Base-by-base conservation (phyloP, 2,888 invertebrate species). In the Dynastes maya region DNA sequence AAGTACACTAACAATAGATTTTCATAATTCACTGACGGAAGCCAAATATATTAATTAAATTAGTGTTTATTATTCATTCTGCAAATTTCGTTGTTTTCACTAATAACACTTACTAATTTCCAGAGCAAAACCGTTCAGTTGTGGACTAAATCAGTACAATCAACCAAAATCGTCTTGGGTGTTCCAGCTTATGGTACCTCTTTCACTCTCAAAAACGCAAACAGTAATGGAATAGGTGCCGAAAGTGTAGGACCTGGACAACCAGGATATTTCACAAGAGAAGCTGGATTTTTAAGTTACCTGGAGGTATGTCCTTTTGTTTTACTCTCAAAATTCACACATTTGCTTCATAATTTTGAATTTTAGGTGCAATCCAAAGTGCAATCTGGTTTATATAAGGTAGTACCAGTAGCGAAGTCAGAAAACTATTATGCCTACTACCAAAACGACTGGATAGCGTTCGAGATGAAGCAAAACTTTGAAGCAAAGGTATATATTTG, bases 61-160 rank as follows among this genome's bases (percentile, higher is more conserved):
- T 22, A 22, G 22, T 22, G 29, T 32, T 32, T 32, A 40, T 40
- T 40, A 9, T 40, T 40, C 40, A 0, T 40, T 32, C 0, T 32
- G 29, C 2, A 40, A 40, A 40, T 9, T 6, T 11, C 11, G 8
- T 45, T 45, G 6, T 45, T 9, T 11, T 45, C 8, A 45, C 45
- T 6, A 37, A 37, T 37, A 37, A 45, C 8, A 8, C 11, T 45
- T 45, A 45, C 0, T 83, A 75, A 4, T 74, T 55, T 77, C 2
- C 80, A 87, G 88, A 82, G 86, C 77, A 87, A 81, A 77, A 86
- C 88, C 27, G 83, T 90, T 11, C 83, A 88, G n/a, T 87, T 87
- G 78, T 90, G 89, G 86, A 77, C 88, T 2, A 77, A 80, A 1
- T 82, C 83, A 8, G 89, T 89, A 49, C 85, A 76, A 2, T 64